phyloP scores from a whole-genome alignment of 2,888 invertebrate genomes.

The Zygothrica quintamaculata region DNA sequence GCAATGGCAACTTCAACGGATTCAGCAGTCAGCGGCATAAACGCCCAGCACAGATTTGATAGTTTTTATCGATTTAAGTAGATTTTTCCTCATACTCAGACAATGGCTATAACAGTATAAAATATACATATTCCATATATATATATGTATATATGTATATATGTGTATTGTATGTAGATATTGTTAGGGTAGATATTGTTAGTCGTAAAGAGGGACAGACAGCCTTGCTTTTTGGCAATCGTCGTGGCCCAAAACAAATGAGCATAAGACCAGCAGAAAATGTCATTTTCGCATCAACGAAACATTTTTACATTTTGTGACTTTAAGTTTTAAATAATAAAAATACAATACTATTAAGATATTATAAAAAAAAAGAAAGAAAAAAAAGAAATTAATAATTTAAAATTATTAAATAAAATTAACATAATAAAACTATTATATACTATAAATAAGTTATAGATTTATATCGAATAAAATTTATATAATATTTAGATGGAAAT shows the following conservation, averaged over 20 bases:
- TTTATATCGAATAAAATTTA: too few species aligned
- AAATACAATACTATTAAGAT: too few species aligned
- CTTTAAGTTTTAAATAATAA: too few species aligned
- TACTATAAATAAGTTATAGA: neutral
- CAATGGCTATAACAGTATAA: constrained; percentile 24
- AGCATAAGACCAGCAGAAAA: constrained; percentile 45
- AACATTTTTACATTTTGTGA: neutral
- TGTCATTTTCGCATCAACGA: constrained; percentile 10
- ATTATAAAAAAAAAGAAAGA: too few species aligned
- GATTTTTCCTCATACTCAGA: constrained; percentile 63
- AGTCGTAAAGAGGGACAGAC: constrained; percentile 23
- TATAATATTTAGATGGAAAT: too few species aligned
- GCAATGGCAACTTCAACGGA: too few species aligned
- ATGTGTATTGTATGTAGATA: constrained; percentile 4
- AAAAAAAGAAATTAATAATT: neutral
- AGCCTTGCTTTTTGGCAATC: constrained; percentile 68
- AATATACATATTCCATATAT: constrained; percentile 25
- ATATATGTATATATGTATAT: constrained; percentile 17
- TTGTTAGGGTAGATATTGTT: neutral
- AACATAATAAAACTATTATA: neutral
- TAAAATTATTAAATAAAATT: neutral
- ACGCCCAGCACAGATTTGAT: constrained; percentile 76
- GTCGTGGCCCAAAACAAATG: constrained; percentile 55
- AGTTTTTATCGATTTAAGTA: constrained; percentile 80
- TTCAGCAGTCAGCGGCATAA: constrained; percentile 49